Conservation (phyloP, 2,888 invertebrate species). For the Chrysotoxum bicinctum region DNA sequence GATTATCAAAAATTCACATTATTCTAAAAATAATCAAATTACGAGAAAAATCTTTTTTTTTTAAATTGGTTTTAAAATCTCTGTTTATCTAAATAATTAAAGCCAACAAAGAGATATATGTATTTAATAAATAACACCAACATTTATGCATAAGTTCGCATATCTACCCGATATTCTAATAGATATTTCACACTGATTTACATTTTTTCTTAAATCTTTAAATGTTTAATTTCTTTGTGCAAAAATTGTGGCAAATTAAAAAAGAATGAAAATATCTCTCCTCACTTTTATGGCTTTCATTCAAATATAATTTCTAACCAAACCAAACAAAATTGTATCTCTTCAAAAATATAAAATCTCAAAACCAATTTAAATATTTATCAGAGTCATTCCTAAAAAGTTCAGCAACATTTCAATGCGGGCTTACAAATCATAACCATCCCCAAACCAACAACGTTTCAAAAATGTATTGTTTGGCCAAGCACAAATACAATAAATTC, state of each 20-base stretch:
- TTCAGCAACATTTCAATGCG: conserved; percentile 7
- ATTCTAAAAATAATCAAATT: too few relatives aligned
- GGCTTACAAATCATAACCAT: conserved; percentile 13
- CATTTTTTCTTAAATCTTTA: not conserved
- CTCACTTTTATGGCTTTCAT: not conserved
- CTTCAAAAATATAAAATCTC: not conserved
- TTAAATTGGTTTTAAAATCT: too few relatives aligned
- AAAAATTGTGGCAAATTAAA: not conserved
- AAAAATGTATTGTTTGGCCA: conserved; percentile 17
- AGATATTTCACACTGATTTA: not conserved
- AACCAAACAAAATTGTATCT: not conserved
- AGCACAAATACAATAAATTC: conserved; percentile 46
- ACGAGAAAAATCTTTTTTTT: too few relatives aligned
- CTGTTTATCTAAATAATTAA: too few relatives aligned
- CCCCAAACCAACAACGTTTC: not conserved
- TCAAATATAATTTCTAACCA: not conserved
- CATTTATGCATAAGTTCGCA: too few relatives aligned
- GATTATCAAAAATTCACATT: too few relatives aligned
- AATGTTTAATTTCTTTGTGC: too few relatives aligned
- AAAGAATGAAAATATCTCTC: not conserved
- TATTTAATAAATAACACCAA: too few relatives aligned
- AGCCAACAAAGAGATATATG: too few relatives aligned
- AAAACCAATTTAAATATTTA: conserved; percentile 33
- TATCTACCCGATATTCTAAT: too few relatives aligned
- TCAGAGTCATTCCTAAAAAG: not conserved